Evolutionary conservation across 2,113 vertebrate species (phyloP), one percentile per base, ranked within the genome.

Genomic region (Pachyramphus minor): DNA sequence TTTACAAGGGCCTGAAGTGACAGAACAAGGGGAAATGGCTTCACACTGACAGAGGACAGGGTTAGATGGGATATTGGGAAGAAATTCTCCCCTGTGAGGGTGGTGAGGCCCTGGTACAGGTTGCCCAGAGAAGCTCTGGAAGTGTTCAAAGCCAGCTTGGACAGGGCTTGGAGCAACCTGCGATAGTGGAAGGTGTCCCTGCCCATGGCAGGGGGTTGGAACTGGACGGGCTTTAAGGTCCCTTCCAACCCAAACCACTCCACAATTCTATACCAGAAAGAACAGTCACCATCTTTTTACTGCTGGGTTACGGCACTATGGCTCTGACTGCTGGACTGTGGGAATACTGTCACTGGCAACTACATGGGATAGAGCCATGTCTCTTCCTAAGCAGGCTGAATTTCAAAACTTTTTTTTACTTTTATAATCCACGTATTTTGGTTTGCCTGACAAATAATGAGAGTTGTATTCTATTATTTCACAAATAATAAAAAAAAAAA

Each of bases 191-290:
- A 83, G 30, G 25, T 31, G 55, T 22, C 71, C 45, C 47, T 47
- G 53, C 20, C 39, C 44, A 12, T 8, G 52, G 60, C 45, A 4
- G 56, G 7, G 24, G 1, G 17, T 9, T 12, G 50, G 14, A 0
- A 19, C 2, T 8, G 0, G 16, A 14, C 4, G 16, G 7, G 6
- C 12, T 41, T 62, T 41, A 35, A 89, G 14, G 16, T 53, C 39
- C 14, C 22, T 44, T 66, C 50, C 68, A 58, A 14, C 23, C 60
- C 60, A n/a, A 45, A 11, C 23, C 30, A 15, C 6, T 11, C 30
- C 41, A 63, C 9, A 15, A 52, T 37, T 44, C 60, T 50, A 0
- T 1, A 78, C 39, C 52, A 68, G 62, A 24, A 85, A 10, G 42
- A 68, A 27, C 27, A 45, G 37, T n/a, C 45, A 58, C 17, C 6